phyloP scores from a whole-genome alignment of 1,140 invertebrate species.

The Ooceraea biroi region DNA sequence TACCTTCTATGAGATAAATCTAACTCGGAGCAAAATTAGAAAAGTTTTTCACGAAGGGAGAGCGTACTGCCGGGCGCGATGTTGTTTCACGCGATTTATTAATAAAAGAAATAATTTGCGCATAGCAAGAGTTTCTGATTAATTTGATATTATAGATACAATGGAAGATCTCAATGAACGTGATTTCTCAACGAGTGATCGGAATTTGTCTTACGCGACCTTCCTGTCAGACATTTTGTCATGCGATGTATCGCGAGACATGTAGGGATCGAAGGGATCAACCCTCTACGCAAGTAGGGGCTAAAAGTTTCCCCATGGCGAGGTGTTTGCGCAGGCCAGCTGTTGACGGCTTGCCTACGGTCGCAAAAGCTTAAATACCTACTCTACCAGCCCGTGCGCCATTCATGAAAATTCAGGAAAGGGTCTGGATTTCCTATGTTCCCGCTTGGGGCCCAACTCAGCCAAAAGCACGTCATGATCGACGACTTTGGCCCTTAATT shows the following conservation, averaged over 20 bases:
- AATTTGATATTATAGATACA: not conserved
- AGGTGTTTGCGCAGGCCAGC: constrained; percentile 74
- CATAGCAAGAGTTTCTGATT: not conserved
- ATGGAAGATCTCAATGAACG: not conserved
- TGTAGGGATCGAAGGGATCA: constrained; percentile 41
- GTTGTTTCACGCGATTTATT: not conserved
- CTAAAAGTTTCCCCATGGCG: constrained; percentile 67
- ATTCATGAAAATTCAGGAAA: constrained; percentile 65
- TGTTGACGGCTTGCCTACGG: constrained; percentile 72
- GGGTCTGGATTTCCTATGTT: constrained; percentile 47
- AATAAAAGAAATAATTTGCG: constrained; percentile 3
- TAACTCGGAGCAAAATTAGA: not conserved
- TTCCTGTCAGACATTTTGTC: constrained; percentile 62
- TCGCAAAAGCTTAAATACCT: constrained; percentile 72
- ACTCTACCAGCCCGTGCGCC: constrained; percentile 48
- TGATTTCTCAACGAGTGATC: constrained; percentile 47
- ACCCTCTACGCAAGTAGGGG: constrained; percentile 63
- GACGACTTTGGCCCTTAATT: constrained; percentile 56
- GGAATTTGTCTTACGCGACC: constrained; percentile 5
- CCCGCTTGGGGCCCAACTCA: constrained; percentile 26
- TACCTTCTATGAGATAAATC: constrained; percentile 26
- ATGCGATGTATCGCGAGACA: constrained; percentile 54
- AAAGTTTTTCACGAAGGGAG: not conserved
- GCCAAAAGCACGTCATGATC: constrained; percentile 61
- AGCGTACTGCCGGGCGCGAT: not conserved